Percentiles rank a stretch among this genome's conserved stretches.
These are phyloP conservation scores for Phrynocephalus versicolor DNA, from an alignment of 2,113 vertebrate genomes.

Conservation along the genomic window DNA sequence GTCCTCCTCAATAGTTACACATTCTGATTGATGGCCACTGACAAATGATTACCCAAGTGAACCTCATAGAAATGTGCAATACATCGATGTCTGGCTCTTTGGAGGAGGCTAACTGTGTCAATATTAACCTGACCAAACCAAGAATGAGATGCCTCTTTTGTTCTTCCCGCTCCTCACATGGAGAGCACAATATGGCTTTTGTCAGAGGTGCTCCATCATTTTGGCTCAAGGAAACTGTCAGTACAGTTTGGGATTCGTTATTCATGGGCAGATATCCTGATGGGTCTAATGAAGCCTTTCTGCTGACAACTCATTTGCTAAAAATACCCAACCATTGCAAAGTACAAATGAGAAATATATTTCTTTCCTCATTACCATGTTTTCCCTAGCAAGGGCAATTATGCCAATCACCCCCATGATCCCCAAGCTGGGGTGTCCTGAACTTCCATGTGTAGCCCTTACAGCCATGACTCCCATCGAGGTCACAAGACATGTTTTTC, in stretches of 20 bases:
- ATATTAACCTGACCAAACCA: slow-evolving; percentile 89
- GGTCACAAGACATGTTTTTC: slow-evolving; percentile 54
- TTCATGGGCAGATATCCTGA: slow-evolving; percentile 93
- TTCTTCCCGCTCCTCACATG: slow-evolving; percentile 76
- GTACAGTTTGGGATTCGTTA: slow-evolving; percentile 89
- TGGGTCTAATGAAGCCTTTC: slow-evolving; percentile 95
- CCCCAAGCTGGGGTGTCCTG: slow-evolving; percentile 39
- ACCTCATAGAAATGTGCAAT: slow-evolving; percentile 51
- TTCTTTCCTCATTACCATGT: slow-evolving; percentile 57
- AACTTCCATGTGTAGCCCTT: slow-evolving; percentile 21
- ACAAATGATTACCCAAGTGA: slow-evolving; percentile 61
- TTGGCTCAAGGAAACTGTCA: slow-evolving; percentile 88
- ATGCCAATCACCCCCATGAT: slow-evolving; percentile 47
- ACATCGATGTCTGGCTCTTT: slow-evolving; percentile 62
- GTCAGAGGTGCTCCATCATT: slow-evolving; percentile 87
- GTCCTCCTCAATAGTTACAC: slow-evolving; percentile 35
- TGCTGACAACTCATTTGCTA: slow-evolving; percentile 91
- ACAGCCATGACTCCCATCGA: slow-evolving; percentile 21
- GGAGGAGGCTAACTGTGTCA: slow-evolving; percentile 80
- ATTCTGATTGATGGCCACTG: slow-evolving; percentile 60
- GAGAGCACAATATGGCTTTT: slow-evolving; percentile 89
- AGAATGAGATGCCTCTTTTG: slow-evolving; percentile 82
- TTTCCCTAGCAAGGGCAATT: slow-evolving; percentile 54
- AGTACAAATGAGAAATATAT: slow-evolving; percentile 71
- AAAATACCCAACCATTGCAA: slow-evolving; percentile 84